Conservation (phyloP, 2,113 vertebrate genomes). For the Osmerus eperlanus region DNA sequence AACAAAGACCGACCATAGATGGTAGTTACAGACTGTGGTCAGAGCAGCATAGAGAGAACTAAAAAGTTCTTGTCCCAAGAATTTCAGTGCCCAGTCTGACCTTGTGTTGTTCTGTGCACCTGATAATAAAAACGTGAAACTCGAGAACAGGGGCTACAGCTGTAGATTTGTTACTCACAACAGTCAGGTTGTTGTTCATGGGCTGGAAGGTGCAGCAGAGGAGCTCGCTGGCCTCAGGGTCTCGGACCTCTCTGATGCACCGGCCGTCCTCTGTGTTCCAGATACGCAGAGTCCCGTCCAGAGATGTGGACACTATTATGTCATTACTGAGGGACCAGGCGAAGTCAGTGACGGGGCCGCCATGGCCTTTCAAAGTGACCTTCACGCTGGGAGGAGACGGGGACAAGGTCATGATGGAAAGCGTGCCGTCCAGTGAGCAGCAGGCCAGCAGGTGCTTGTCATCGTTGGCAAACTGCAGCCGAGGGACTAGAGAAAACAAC, state of each 20-base stretch:
- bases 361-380: slow-evolving; percentile 83
- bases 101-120: too few relatives aligned
- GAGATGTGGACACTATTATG: slow-evolving; percentile 88
- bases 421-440: slow-evolving; percentile 87
- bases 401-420: slow-evolving; percentile 88
- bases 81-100: too few relatives aligned
- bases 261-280: slow-evolving; percentile 90
- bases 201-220: slow-evolving; percentile 96
- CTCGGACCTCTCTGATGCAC: slow-evolving; percentile 88
- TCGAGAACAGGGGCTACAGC: background rate
- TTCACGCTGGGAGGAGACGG: slow-evolving; percentile 84
- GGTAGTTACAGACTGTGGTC: background rate
- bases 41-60: background rate
- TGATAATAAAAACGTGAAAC: too few relatives aligned
- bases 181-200: slow-evolving; percentile 94
- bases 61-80: too few relatives aligned
- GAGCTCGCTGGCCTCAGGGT: slow-evolving; percentile 84
- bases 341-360: slow-evolving; percentile 83
- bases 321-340: slow-evolving; percentile 96
- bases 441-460: slow-evolving; percentile 92
- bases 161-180: slow-evolving; percentile 70
- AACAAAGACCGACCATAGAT: slow-evolving; percentile 14
- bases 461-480: slow-evolving; percentile 91
- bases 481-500: slow-evolving; percentile 72
- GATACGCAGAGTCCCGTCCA: slow-evolving; percentile 86